Percentiles rank a stretch among this genome's conserved stretches.
phyloP scores from a whole-genome alignment of 2,113 vertebrate species.

The Condylura cristata region DNA sequence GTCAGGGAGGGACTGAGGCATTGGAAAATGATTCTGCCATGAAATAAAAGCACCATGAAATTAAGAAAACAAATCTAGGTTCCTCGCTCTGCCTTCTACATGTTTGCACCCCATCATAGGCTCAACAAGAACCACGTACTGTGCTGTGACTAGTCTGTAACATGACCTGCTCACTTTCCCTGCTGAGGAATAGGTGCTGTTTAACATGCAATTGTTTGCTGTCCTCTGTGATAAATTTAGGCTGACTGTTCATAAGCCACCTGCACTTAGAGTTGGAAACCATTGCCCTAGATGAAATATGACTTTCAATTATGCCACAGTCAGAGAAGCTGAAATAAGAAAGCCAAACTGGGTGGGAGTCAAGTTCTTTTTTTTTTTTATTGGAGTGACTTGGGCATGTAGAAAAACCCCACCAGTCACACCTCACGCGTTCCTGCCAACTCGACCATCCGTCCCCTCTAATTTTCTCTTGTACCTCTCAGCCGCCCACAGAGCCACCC shows the following conservation, averaged over 20 bases:
- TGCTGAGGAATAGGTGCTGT: not conserved
- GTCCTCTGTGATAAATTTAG: not conserved
- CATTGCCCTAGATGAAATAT: not conserved
- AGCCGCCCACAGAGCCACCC: fast-evolving
- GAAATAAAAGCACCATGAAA: not conserved
- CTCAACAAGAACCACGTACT: fast-evolving
- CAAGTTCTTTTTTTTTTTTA: not conserved
- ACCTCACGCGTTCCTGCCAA: not conserved
- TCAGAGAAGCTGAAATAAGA: conserved; percentile 38
- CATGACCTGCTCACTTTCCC: fast-evolving
- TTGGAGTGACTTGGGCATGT: not conserved
- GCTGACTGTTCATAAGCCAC: not conserved
- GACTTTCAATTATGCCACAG: conserved; percentile 32
- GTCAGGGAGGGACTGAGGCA: not conserved
- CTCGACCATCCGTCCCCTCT: not conserved
- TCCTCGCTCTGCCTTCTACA: not conserved
- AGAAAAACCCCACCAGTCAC: not conserved
- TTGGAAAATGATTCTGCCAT: not conserved
- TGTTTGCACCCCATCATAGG: not conserved
- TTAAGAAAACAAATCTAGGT: not conserved
- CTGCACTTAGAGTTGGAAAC: conserved; percentile 26
- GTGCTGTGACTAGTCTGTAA: not conserved
- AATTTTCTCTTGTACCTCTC: not conserved
- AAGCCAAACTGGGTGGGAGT: not conserved
- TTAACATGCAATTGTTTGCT: not conserved